Base-by-base conservation (phyloP, 2,797 vertebrate species). In the Enteromius anoplus region DNA sequence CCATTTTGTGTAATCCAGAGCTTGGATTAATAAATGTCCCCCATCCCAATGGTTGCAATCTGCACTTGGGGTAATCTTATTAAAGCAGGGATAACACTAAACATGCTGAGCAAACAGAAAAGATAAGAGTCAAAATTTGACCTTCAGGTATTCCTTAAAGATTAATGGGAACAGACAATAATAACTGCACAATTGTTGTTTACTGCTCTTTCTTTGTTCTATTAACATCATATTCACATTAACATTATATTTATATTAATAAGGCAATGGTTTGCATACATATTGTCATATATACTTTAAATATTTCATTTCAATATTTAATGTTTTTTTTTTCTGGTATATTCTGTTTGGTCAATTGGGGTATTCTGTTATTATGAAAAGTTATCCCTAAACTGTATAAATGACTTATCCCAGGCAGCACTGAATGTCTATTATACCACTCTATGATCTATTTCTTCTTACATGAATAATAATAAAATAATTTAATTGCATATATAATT, bases 1-100 rank as follows among this genome's bases (percentile, higher is more conserved):
- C 93, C 92, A 90, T 89, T 93, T 94, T 87, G 87, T 84, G 69
- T 93, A 94, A 95, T 95, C 93, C 92, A 86, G 55, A 69, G 86
- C 88, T 94, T 89, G 89, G 88, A 86, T 92, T 95, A 93, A 94
- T 93, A 87, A 91, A 86, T n/a, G 40, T 42, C 37, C 42, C 82
- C 60, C 72, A 69, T 84, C 89, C 82, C 12, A 65, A 83, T 75
- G 19, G 73, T 37, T 23, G 29, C 81, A n/a, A 75, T 86, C 29
- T 81, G 83, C 49, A 49, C 14, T 72, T 32, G 47, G 34, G 64
- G 49, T 94, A 95, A 95, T 95, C 94, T 87, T 8, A 89, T 95
- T 93, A 94, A 81, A 89, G 42, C 71, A 89, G 92, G 93, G 91
- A 90, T 91, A 84, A 51, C 76, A n/a, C 47, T 1, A 70, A 87